phyloP scores from a whole-genome alignment of 2,113 vertebrate genomes.

The Herpailurus yagouaroundi region DNA sequence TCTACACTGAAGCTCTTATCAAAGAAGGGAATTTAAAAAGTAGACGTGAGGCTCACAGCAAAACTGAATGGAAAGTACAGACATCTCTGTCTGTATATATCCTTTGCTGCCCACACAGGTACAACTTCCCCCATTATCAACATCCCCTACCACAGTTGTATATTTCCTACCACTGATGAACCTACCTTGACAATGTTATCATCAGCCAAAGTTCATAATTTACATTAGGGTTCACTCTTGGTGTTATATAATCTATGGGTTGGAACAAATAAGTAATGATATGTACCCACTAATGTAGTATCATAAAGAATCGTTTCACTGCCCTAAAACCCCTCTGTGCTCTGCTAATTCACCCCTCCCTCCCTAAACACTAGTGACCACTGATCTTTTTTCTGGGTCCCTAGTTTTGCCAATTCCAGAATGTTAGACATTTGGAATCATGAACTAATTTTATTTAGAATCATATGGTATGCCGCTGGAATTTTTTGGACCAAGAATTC shows the following conservation, averaged over 20 bases:
- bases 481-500: neutral
- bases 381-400: neutral
- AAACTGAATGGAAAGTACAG: neutral
- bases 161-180: neutral
- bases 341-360: neutral
- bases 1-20: neutral
- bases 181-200: neutral
- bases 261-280: neutral
- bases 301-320: neutral
- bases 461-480: neutral
- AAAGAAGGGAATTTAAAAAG: neutral
- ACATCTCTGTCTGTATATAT: neutral
- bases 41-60: neutral
- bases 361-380: neutral
- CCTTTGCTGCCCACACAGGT: accelerated
- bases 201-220: neutral
- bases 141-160: neutral
- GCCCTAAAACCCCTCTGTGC: neutral
- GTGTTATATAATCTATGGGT: neutral
- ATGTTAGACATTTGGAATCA: neutral
- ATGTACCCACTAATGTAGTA: neutral
- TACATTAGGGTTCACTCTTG: neutral
- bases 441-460: neutral
- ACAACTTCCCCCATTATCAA: too few species aligned
- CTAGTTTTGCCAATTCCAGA: neutral